Base-by-base conservation (phyloP, 1,140 invertebrate species). In the Aphis gossypii region DNA sequence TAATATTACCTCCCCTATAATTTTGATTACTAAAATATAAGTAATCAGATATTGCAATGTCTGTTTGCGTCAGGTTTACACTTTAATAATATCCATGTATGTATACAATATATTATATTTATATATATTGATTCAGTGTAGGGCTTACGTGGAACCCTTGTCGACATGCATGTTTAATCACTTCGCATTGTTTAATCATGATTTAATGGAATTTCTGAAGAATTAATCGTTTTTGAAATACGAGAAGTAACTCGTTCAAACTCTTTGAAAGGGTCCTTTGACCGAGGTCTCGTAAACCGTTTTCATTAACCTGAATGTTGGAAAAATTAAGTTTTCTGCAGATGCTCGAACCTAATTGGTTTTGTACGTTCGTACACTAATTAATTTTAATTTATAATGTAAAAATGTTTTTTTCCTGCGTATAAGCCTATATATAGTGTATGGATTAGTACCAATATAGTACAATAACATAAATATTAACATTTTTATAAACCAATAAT, bases 191-290 rank as follows among this genome's bases (percentile, higher is more conserved):
- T 89, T 89, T 89, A 56, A 89, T 56, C 21, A 38, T 38, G 51
- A 41, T 89, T 54, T 89, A 89, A 89, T 89, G 88, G 51, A 89
- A 56, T 54, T 89, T 11, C 35, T 3, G 35, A 89, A 7, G 21
- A 89, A 89, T 56, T 89, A 56, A 56, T 38, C 14, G 48, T 89
- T 89, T 56, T 54, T 56, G 51, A 89, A 89, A 89, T 89, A 56
- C 51, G 51, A 89, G 88, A 89, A 56, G 88, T 89, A 38, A 89
- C 87, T 54, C 48, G 20, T 38, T 48, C n/a, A 51, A 35, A 89
- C 87, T 76, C 60, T 48, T 54, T 54, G 48, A 38, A 89, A 51
- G n/a, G 86, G 87, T 25, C 87, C 48, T 89, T 89, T 54, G 87
- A 89, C 87, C 46, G 51, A 54, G 87, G 48, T 35, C 87, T 89